Percentiles rank a stretch among this genome's conserved stretches.
phyloP scores from a whole-genome alignment of 2,797 vertebrate species.

The Perodicticus potto region DNA sequence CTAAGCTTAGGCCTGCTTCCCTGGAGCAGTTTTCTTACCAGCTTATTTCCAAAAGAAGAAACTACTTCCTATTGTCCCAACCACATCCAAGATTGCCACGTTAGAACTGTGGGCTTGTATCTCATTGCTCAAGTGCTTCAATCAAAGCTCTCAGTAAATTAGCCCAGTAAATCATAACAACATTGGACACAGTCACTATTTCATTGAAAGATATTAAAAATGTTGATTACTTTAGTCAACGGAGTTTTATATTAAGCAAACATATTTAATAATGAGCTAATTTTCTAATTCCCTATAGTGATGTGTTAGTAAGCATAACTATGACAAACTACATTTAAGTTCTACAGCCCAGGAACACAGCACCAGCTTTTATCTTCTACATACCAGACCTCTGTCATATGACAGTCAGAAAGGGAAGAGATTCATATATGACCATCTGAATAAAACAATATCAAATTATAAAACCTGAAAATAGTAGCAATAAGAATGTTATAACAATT shows the following conservation, averaged over 20 bases:
- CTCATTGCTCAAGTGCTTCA: neutral
- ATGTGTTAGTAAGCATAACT: neutral
- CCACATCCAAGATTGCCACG: neutral
- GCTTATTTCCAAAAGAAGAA: neutral
- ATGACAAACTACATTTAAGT: neutral
- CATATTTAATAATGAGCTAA: neutral
- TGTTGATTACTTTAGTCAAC: neutral
- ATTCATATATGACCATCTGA: neutral
- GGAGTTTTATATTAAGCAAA: neutral
- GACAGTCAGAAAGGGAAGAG: neutral
- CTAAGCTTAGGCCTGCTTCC: neutral
- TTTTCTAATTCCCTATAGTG: neutral
- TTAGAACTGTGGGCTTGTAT: neutral
- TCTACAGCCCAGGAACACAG: neutral
- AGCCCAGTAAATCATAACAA: slow-evolving; percentile 8
- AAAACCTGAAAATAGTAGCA: neutral
- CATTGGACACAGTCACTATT: neutral
- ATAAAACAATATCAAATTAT: neutral
- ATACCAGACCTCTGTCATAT: neutral
- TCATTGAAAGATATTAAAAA: neutral
- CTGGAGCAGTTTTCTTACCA: neutral
- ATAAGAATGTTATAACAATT: neutral
- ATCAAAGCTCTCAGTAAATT: too few relatives aligned
- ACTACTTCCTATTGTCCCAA: neutral
- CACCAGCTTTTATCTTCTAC: neutral